Evolutionary conservation across 2,888 invertebrate species (phyloP), one percentile per base, ranked within the genome.

Genomic region (Heliconius aoede): DNA sequence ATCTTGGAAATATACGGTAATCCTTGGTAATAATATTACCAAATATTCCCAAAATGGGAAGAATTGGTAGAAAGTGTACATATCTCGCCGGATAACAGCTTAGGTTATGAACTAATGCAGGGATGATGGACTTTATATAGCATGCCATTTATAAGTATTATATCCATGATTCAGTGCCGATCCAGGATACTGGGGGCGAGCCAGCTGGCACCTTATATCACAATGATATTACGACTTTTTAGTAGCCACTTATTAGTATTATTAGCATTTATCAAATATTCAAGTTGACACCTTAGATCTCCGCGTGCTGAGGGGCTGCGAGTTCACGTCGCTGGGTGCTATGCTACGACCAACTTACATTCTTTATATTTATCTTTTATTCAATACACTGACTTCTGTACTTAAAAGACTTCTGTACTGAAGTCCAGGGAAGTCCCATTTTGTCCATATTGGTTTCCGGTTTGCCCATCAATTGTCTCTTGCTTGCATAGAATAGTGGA

Each of bases 301-400:
- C 24, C 58, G 71, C 72, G 32, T 18, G 11, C 24, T 9, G 24
- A 32, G 73, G 73, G 62, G 73, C 61, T 67, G 76, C 73, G 76
- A 73, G 69, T 26, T 46, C 69, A 81, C 81, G 84, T 86, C 86
- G 87, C 85, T 86, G 87, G 91, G 91, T 91, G 91, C 91, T 91
- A 90, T 85, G 90, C 86, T 88, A 90, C 89, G 91, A 92, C 90
- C 91, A 91, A 91, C 86, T 87, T 88, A 89, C 85, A 76, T 77
- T 30, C 64, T 80, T 75, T 55, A 11, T 36, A n/a, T 46, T 71
- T 76, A 73, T 61, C 73, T 61, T 30, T 73, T 55, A 58, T 69
- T 77, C 64, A 24, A n/a, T 36, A 58, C 32, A 15, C 11, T 18
- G 9, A 4, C 58, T 58, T 60, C 46, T 71, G 32, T 60, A 28